These are phyloP conservation scores for Ecliptopera silaceata DNA, from an alignment of 2,888 invertebrate genomes.

Conservation along the genomic window DNA sequence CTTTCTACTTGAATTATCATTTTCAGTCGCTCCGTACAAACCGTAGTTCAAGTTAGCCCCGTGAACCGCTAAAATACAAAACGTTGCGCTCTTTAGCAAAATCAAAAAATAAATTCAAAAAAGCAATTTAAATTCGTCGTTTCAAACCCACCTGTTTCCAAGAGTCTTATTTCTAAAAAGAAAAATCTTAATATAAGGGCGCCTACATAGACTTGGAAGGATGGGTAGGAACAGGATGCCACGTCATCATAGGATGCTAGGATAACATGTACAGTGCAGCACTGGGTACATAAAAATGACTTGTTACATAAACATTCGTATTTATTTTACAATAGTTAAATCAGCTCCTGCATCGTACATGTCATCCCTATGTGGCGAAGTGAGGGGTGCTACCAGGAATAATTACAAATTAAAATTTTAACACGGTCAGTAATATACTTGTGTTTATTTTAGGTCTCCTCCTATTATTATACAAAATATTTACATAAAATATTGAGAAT, in stretches of 20 bases:
- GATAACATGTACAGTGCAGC: constrained; percentile 74
- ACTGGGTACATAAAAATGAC: constrained; percentile 30
- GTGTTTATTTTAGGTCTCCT: constrained; percentile 83
- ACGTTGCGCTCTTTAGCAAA: constrained; percentile 21
- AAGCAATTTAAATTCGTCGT: neutral
- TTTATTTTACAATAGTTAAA: constrained; percentile 25
- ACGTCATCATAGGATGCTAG: constrained; percentile 54
- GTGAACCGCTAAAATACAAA: constrained; percentile 75
- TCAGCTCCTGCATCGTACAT: constrained; percentile 63
- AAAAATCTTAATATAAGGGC: constrained; percentile 10
- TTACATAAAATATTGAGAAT: constrained; percentile 84
- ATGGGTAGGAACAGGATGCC: constrained; percentile 62
- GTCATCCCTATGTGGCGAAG: constrained; percentile 82
- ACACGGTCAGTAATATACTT: constrained; percentile 83
- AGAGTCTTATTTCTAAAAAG: neutral
- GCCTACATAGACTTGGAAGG: constrained; percentile 46
- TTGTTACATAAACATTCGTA: constrained; percentile 29
- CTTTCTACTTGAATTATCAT: constrained; percentile 67
- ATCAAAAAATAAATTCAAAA: neutral
- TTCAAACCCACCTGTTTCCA: constrained; percentile 25
- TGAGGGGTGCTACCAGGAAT: constrained; percentile 84
- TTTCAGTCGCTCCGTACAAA: constrained; percentile 77
- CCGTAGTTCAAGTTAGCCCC: constrained; percentile 84
- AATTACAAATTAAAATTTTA: constrained; percentile 83
- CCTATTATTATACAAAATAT: constrained; percentile 84